These are phyloP conservation scores for Orchestes rusci DNA, from an alignment of 2,888 invertebrate species.

Conservation along the genomic window DNA sequence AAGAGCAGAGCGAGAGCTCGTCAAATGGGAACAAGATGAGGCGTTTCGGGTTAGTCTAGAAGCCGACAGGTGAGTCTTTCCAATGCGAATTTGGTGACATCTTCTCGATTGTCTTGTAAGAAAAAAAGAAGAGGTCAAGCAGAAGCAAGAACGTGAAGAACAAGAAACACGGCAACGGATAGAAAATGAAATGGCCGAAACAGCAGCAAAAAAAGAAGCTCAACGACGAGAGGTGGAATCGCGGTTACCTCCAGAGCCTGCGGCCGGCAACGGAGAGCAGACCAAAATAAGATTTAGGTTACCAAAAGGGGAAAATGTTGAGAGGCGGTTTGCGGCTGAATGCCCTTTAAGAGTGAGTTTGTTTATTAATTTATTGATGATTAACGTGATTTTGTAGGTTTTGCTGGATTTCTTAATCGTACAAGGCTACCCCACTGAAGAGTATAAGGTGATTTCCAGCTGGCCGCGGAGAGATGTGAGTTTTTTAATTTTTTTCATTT, in stretches of 20 bases:
- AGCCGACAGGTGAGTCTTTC: slow-evolving; percentile 71
- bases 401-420: slow-evolving; percentile 83
- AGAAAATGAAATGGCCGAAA: slow-evolving; percentile 66
- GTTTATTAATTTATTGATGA: not conserved
- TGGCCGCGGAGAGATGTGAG: slow-evolving; percentile 95
- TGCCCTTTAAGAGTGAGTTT: slow-evolving; percentile 50
- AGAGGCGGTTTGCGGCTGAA: slow-evolving; percentile 64
- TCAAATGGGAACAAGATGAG: slow-evolving; percentile 89
- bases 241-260: slow-evolving; percentile 67
- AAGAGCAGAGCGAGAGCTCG: slow-evolving; percentile 77
- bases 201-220: slow-evolving; percentile 70
- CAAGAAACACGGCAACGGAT: slow-evolving; percentile 64
- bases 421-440: slow-evolving; percentile 78
- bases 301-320: slow-evolving; percentile 69
- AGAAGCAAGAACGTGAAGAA: slow-evolving; percentile 66
- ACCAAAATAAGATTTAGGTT: slow-evolving; percentile 75
- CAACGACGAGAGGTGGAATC: slow-evolving; percentile 54
- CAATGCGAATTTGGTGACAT: too few species aligned
- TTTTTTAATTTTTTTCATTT: slow-evolving; percentile 31
- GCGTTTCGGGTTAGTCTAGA: slow-evolving; percentile 87
- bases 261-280: slow-evolving; percentile 48
- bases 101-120: not conserved
- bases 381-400: slow-evolving; percentile 48
- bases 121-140: slow-evolving; percentile 73
- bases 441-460: slow-evolving; percentile 86